A percentile compares a stretch with the other conserved stretches of the same genome.
Evolutionary conservation across 2,113 vertebrate genomes (phyloP).

Genomic region (Monarcha castaneiventris): DNA sequence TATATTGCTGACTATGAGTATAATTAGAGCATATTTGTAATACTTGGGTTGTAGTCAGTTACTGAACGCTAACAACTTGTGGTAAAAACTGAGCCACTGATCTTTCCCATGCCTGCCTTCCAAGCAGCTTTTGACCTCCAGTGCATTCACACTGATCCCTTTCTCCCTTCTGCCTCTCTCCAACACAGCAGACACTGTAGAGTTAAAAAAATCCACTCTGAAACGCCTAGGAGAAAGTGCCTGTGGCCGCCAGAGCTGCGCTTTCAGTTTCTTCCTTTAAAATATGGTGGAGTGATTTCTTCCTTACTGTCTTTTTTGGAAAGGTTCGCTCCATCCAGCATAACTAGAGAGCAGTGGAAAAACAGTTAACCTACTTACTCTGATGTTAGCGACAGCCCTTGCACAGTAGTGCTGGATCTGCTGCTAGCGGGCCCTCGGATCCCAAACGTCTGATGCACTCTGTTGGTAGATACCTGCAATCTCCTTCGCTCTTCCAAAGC

Average conservation of each 20-base stretch:
- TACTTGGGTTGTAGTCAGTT: conserved; percentile 74
- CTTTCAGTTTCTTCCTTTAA: conserved; percentile 63
- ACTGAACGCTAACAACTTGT: conserved; percentile 67
- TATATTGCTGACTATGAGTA: conserved; percentile 73
- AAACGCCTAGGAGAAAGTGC: neutral
- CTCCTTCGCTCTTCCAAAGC: conserved; percentile 9
- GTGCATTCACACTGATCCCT: neutral
- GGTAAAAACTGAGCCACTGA: conserved; percentile 65
- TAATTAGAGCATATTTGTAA: conserved; percentile 83
- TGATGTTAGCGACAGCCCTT: conserved; percentile 57
- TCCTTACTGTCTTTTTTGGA: conserved; percentile 48
- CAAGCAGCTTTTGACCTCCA: conserved; percentile 62
- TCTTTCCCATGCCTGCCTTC: conserved; percentile 78
- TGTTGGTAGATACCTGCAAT: conserved; percentile 59
- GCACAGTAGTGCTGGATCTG: conserved; percentile 44
- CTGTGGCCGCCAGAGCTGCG: neutral
- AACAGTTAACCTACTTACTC: conserved; percentile 76
- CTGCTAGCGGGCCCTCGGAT: conserved; percentile 22
- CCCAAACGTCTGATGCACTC: conserved; percentile 61
- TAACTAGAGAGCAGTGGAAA: conserved; percentile 76
- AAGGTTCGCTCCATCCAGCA: conserved; percentile 43
- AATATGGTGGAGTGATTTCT: conserved; percentile 63
- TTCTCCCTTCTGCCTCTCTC: neutral
- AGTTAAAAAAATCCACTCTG: conserved; percentile 45
- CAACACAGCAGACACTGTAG: neutral